Base-by-base conservation (phyloP, 2,888 invertebrate genomes). In the Metellina segmentata region DNA sequence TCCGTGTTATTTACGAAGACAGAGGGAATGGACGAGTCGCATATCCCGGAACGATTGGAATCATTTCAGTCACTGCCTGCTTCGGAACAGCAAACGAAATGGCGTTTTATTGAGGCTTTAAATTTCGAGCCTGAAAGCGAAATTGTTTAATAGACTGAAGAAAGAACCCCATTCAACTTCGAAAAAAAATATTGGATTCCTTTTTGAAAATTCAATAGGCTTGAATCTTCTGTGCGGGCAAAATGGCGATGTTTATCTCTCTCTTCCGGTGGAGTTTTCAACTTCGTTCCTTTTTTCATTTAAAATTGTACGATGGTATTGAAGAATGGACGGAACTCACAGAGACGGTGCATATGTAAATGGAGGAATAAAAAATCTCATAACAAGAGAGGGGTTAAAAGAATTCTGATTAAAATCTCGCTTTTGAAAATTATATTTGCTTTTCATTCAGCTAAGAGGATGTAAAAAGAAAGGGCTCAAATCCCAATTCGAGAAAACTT, bases 1-100 rank as follows among this genome's bases (percentile, higher is more conserved):
- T 75, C 85, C 75, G 85, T 34, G 74, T 85, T 85, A 75, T 85
- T 85, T 85, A 85, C 74, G 85, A 61, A 61, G n/a, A 11, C 16
- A 61, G 75, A 74, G 74, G 16, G 78, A 75, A 75, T 75, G 75
- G 75, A 49, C 34, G 13, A 75, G n/a, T 34, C 20, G 13, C 78
- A 51, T 52, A 52, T 52, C 16, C 8, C n/a, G 6, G 51, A 78
- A 51, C 51, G n/a, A 11, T 19, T 7, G 70, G 72, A 72, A 51
- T 72, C 70, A 34, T 79, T 61, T 70, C n/a, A 70, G 51, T 34
- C 9, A 74, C 72, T 83, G 52, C 52, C 34, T 74, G 74, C 75
- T 16, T 61, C 74, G n/a, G 34, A 85, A 52, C 74, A 52, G 52
- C 61, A 85, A 85, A 85, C 52, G 53, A 85, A 82, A 49, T 72